These are phyloP conservation scores for Timema podura DNA, from an alignment of 2,888 invertebrate species.

Conservation along the genomic window DNA sequence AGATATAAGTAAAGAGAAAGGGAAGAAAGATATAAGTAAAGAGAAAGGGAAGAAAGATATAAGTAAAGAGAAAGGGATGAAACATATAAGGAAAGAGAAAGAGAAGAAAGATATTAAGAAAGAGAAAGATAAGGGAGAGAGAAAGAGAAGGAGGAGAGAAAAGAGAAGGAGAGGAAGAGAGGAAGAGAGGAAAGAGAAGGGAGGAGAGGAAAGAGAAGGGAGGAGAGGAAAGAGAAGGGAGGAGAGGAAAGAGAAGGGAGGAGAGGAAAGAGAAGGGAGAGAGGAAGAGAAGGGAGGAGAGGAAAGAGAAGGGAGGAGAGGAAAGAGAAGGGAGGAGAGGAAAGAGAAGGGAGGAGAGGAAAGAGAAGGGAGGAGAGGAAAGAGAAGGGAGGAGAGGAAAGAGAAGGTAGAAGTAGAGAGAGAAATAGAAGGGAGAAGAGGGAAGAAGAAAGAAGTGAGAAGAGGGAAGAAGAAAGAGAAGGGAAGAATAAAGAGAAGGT, in stretches of 20 bases:
- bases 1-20: not conserved
- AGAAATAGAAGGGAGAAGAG: not conserved
- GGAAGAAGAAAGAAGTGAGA: not conserved
- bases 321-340: not conserved
- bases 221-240: not conserved
- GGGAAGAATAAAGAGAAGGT: not conserved
- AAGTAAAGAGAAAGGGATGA: not conserved
- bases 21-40: not conserved
- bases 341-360: not conserved
- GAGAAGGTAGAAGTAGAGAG: not conserved
- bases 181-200: not conserved
- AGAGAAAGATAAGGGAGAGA: not conserved
- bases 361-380: not conserved
- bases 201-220: not conserved
- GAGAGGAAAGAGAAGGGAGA: not conserved
- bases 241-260: not conserved
- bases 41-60: not conserved
- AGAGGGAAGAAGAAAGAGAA: not conserved
- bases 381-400: not conserved
- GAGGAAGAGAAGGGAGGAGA: not conserved
- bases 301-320: not conserved
- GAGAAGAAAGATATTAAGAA: not conserved
- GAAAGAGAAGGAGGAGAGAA: not conserved
- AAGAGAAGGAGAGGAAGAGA: conserved; percentile 3
- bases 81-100: not conserved